phyloP scores from a whole-genome alignment of 2,797 vertebrate species.

The Geotrypetes seraphini region DNA sequence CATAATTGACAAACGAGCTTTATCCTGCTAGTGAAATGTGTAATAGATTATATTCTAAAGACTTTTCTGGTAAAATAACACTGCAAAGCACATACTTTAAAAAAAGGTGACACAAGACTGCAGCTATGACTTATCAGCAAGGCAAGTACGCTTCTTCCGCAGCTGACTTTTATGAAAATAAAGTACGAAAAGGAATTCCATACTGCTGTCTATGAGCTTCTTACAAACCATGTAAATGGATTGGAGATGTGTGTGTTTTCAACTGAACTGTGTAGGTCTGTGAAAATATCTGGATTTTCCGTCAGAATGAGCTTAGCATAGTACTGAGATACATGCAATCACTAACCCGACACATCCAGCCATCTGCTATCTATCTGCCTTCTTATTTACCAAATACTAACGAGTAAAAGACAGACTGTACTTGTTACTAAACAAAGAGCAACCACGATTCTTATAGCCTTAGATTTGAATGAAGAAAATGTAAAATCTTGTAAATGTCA shows the following conservation, averaged over 20 bases:
- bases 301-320: slow-evolving; percentile 90
- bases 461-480: slow-evolving; percentile 19
- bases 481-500: slow-evolving; percentile 22
- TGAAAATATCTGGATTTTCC: slow-evolving; percentile 95
- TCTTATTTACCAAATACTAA: slow-evolving; percentile 89
- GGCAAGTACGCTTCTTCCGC: too few species aligned
- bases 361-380: slow-evolving; percentile 96
- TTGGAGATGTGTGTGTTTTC: slow-evolving; percentile 57
- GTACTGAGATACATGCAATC: slow-evolving; percentile 91
- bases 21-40: too few species aligned
- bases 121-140: too few species aligned
- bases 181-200: slow-evolving; percentile 73
- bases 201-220: slow-evolving; percentile 63
- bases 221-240: slow-evolving; percentile 79
- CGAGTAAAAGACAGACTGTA: slow-evolving; percentile 78
- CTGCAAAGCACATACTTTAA: too few species aligned
- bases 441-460: slow-evolving; percentile 29
- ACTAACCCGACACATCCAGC: slow-evolving; percentile 97
- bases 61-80: too few species aligned
- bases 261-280: slow-evolving; percentile 68
- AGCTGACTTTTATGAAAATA: slow-evolving; percentile 58
- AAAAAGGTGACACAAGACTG: too few species aligned
- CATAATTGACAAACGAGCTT: too few species aligned
- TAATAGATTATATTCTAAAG: too few species aligned
- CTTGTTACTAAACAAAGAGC: slow-evolving; percentile 84